Percentiles rank a stretch among this genome's conserved stretches.
These are phyloP conservation scores for Muricea muricata DNA, from an alignment of 92 coral and sea anemone species.

Conservation along the genomic window DNA sequence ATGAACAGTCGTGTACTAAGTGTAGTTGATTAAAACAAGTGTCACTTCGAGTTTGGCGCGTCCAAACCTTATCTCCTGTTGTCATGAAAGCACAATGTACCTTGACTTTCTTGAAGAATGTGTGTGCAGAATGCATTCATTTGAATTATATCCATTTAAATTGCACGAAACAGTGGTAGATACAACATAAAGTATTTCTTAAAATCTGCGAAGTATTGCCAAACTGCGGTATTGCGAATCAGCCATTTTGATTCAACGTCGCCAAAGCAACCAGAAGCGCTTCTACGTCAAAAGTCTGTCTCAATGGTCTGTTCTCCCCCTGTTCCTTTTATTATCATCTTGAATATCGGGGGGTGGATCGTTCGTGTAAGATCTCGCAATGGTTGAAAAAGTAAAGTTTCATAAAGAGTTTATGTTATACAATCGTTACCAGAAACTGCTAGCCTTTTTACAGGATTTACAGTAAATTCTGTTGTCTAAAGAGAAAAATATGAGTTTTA, in stretches of 20 bases:
- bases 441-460: background rate
- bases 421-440: too few species aligned
- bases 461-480: background rate
- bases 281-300: too few species aligned
- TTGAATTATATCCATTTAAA: background rate
- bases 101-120: too few species aligned
- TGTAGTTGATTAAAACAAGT: background rate
- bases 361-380: too few species aligned
- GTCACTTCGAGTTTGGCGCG: background rate
- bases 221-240: conserved; percentile 10
- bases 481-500: conserved; percentile 70
- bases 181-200: background rate
- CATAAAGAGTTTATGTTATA: too few species aligned
- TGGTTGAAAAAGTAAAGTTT: background rate
- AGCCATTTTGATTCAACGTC: conserved; percentile 32
- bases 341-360: background rate
- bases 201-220: background rate
- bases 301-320: too few species aligned
- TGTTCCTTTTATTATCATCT: too few species aligned
- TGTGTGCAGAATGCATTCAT: background rate
- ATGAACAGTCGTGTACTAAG: background rate
- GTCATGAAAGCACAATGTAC: background rate
- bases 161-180: background rate
- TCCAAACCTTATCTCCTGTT: background rate
- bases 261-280: conserved; percentile 22